Conservation (phyloP, 2,888 invertebrate genomes). For the Hyposoter didymator region DNA sequence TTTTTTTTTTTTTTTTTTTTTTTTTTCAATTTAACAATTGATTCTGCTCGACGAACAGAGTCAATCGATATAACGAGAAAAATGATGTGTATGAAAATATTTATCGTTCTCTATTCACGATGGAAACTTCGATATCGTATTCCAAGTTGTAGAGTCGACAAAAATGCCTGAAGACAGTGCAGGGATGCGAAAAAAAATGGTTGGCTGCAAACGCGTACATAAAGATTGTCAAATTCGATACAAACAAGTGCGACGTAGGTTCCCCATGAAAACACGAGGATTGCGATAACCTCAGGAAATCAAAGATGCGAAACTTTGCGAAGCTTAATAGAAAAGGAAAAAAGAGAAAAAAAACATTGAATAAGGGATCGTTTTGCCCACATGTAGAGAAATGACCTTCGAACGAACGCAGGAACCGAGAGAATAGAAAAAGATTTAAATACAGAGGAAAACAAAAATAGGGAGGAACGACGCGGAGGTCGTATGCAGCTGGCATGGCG, state of each 20-base stretch:
- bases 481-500: constrained; percentile 50
- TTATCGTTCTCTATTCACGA: too few species aligned
- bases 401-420: background rate
- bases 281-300: background rate
- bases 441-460: constrained; percentile 10
- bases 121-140: too few species aligned
- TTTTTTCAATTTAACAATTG: too few species aligned
- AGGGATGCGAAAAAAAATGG: background rate
- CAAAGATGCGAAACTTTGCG: background rate
- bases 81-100: too few species aligned
- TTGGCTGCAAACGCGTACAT: background rate
- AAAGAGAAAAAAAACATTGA: background rate
- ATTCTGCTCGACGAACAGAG: too few species aligned
- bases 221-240: background rate
- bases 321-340: background rate
- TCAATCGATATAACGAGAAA: too few species aligned
- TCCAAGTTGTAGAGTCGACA: background rate
- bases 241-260: background rate
- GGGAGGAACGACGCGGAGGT: constrained; percentile 45
- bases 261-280: background rate
- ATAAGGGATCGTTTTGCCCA: background rate
- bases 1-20: too few species aligned
- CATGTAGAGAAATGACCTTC: constrained; percentile 1
- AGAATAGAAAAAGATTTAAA: background rate
- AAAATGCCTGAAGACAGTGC: background rate